phyloP scores from a whole-genome alignment of 1,140 invertebrate genomes.

The Pseudomyrmex flavicornis region DNA sequence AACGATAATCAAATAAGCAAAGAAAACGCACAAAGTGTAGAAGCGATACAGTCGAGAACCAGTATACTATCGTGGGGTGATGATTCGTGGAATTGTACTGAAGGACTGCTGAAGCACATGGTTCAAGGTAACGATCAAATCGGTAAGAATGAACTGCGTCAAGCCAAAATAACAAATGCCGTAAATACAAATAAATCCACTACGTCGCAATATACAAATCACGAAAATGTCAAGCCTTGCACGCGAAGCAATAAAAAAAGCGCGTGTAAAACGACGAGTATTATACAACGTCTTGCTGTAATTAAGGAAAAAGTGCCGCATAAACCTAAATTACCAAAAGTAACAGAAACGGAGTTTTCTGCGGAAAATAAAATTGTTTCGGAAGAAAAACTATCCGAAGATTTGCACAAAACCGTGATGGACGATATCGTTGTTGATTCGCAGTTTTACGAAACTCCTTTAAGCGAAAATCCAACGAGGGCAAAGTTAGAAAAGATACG shows the following conservation, averaged over 20 bases:
- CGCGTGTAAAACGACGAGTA: not conserved
- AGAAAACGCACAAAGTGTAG: not conserved
- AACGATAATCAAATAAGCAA: not conserved
- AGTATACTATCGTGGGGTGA: conserved; percentile 73
- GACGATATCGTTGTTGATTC: conserved; percentile 74
- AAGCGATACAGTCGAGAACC: not conserved
- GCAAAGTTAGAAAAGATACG: conserved; percentile 63
- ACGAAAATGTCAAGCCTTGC: not conserved
- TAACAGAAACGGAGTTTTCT: conserved; percentile 63
- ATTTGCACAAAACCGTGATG: conserved; percentile 77
- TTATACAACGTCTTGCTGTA: not conserved
- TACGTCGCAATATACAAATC: not conserved
- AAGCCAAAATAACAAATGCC: conserved; percentile 39
- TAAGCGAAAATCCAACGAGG: conserved; percentile 64
- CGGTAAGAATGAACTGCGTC: conserved; percentile 24
- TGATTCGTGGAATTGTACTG: conserved; percentile 77
- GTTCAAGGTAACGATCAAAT: conserved; percentile 31
- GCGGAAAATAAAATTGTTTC: conserved; percentile 66
- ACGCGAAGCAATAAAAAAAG: conserved; percentile 21
- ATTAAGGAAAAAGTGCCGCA: conserved; percentile 24
- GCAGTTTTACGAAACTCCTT: conserved; percentile 54
- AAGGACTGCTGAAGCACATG: conserved; percentile 54
- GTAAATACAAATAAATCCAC: conserved; percentile 40
- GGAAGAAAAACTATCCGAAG: conserved; percentile 60
- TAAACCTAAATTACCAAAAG: conserved; percentile 59